Conservation (phyloP, 2,888 invertebrate genomes). For the Malthinus seriepunctatus region DNA sequence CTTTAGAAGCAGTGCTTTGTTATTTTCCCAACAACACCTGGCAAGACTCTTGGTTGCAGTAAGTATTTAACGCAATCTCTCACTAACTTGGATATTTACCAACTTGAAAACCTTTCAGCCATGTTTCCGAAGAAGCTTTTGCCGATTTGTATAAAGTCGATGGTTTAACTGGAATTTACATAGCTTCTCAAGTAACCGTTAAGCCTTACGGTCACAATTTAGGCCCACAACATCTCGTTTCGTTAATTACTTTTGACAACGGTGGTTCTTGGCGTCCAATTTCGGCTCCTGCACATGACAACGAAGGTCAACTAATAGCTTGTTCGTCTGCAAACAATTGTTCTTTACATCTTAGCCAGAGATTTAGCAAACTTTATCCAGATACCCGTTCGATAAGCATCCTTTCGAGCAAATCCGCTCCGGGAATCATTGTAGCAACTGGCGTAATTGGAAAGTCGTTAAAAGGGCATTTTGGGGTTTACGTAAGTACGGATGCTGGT, state of each 20-base stretch:
- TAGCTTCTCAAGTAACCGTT: constrained; percentile 75
- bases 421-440: constrained; percentile 86
- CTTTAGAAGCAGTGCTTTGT: constrained; percentile 78
- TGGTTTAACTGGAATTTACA: constrained; percentile 85
- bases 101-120: constrained; percentile 56
- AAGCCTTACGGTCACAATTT: constrained; percentile 61
- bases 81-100: not conserved
- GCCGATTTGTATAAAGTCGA: constrained; percentile 87
- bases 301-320: constrained; percentile 67
- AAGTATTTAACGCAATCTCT: constrained; percentile 48
- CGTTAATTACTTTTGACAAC: constrained; percentile 84
- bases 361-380: constrained; percentile 82
- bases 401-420: constrained; percentile 83
- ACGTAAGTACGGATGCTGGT: constrained; percentile 80
- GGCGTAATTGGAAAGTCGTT: constrained; percentile 78
- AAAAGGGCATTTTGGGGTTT: constrained; percentile 81
- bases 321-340: constrained; percentile 71
- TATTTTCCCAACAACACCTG: constrained; percentile 83
- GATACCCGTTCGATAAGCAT: constrained; percentile 79
- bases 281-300: constrained; percentile 70
- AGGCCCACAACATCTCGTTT: constrained; percentile 75
- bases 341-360: constrained; percentile 85
- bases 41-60: constrained; percentile 84
- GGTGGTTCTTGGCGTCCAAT: constrained; percentile 83
- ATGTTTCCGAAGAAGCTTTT: constrained; percentile 78